Percentiles rank a stretch among this genome's conserved stretches.
Evolutionary conservation across 2,888 invertebrate genomes (phyloP).

Genomic region (Oxyscelio sp.): DNA sequence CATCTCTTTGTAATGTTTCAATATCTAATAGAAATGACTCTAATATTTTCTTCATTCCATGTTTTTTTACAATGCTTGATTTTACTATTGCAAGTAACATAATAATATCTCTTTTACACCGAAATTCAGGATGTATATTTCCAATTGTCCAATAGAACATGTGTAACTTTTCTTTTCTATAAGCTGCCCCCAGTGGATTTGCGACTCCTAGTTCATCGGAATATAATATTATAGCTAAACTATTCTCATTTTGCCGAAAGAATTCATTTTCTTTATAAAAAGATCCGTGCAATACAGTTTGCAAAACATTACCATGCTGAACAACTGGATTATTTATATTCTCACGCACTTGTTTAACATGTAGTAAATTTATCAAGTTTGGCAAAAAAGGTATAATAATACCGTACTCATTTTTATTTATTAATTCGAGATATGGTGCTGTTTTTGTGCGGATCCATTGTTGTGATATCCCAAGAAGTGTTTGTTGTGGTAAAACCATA

Average conservation of each 20-base stretch:
- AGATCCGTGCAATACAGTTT: conserved; percentile 71
- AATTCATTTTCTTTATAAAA: conserved; percentile 61
- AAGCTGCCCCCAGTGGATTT: conserved; percentile 42
- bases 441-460: conserved; percentile 4
- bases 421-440: neutral
- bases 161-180: conserved; percentile 42
- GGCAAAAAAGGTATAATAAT: conserved; percentile 69
- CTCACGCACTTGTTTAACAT: conserved; percentile 56
- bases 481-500: neutral
- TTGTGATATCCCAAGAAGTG: neutral
- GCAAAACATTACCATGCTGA: conserved; percentile 34
- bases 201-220: conserved; percentile 57
- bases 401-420: conserved; percentile 51
- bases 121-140: too few species aligned
- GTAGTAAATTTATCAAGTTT: conserved; percentile 65
- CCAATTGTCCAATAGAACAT: too few species aligned
- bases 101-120: too few species aligned
- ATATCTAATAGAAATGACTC: too few species aligned
- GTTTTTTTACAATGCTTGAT: too few species aligned
- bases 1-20: too few species aligned
- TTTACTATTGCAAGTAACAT: too few species aligned
- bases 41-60: too few species aligned
- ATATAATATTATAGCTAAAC: conserved; percentile 76
- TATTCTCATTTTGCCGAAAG: conserved; percentile 65
- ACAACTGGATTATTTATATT: conserved; percentile 58